Conservation (phyloP, 2,888 invertebrate species). For the Cephus rjabovi region DNA sequence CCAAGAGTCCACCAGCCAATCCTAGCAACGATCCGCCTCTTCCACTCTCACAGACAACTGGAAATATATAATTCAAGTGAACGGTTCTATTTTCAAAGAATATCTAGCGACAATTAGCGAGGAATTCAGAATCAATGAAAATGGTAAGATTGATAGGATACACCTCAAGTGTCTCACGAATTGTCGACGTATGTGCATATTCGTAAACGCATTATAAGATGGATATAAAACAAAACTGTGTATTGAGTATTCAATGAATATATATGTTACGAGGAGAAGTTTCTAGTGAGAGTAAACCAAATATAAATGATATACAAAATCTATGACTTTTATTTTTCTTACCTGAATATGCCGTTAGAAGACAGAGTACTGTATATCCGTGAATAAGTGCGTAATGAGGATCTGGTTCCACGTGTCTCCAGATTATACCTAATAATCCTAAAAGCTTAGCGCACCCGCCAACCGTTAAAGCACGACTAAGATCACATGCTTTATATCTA, state of each 20-base stretch:
- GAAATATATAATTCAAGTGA: conserved; percentile 40
- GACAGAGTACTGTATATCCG: conserved; percentile 74
- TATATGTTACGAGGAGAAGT: background rate
- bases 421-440: conserved; percentile 57
- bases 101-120: background rate
- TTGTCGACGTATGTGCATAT: background rate
- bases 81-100: background rate
- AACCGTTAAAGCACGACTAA: conserved; percentile 53
- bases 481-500: conserved; percentile 46
- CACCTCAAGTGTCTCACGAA: background rate
- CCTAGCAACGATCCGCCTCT: conserved; percentile 62
- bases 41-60: conserved; percentile 72
- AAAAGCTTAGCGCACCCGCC: conserved; percentile 60
- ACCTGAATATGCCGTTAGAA: conserved; percentile 77
- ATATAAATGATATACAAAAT: background rate
- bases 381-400: conserved; percentile 69
- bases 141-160: background rate
- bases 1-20: conserved; percentile 54
- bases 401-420: conserved; percentile 54
- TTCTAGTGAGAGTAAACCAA: background rate
- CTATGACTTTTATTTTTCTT: conserved; percentile 22
- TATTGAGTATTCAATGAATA: background rate
- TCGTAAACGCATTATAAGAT: background rate
- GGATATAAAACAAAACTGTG: background rate
- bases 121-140: background rate